A percentile compares a stretch with the other conserved stretches of the same genome.
Evolutionary conservation across 2,113 vertebrate genomes (phyloP).

Genomic region (Glareola pratincola): DNA sequence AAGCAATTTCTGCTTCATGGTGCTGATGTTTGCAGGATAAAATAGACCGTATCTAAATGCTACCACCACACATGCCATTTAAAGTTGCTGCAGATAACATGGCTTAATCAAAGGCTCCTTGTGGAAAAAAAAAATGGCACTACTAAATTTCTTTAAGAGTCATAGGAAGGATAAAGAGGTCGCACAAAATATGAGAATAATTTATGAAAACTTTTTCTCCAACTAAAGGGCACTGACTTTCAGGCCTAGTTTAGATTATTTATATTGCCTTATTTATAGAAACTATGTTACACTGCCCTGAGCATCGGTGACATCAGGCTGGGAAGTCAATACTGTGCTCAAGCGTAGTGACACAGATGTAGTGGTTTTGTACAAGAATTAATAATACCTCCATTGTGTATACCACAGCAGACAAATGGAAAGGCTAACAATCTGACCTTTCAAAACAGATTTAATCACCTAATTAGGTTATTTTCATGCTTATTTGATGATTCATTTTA

Average conservation of each 20-base stretch:
- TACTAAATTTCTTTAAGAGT: background rate
- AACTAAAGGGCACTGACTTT: background rate
- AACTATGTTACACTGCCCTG: fast-evolving
- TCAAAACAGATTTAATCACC: background rate
- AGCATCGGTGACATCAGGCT: background rate
- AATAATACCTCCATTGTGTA: background rate
- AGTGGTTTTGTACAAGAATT: background rate
- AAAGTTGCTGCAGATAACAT: background rate
- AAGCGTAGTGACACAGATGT: fast-evolving
- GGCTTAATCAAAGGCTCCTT: background rate
- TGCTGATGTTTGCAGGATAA: background rate
- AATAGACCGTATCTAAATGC: background rate
- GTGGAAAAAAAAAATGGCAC: background rate
- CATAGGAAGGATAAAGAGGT: background rate
- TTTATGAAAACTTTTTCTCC: background rate
- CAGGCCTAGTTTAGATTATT: background rate
- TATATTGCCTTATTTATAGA: background rate
- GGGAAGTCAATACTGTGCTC: background rate
- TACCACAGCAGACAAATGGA: background rate
- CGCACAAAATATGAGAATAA: background rate
- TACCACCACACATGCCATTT: background rate
- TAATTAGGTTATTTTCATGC: background rate
- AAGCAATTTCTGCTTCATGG: background rate
- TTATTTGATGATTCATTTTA: background rate
- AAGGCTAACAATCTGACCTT: background rate